These are phyloP conservation scores for Todus mexicanus DNA, from an alignment of 2,797 vertebrate species.

Conservation along the genomic window DNA sequence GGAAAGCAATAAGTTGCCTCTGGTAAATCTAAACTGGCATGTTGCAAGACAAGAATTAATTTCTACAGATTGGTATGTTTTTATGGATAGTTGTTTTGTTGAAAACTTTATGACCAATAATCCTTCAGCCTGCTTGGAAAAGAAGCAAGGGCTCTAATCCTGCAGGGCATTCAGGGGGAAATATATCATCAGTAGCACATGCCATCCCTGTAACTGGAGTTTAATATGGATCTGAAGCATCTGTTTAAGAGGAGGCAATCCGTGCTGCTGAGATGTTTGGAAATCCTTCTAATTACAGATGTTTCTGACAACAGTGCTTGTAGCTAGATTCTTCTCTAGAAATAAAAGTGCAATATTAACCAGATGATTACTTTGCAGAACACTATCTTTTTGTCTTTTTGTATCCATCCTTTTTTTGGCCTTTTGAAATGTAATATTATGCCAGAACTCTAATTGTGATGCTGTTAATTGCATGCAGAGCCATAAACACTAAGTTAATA, in stretches of 20 bases:
- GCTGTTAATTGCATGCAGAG: conserved; percentile 3
- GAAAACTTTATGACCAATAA: not conserved
- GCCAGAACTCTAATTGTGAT: conserved; percentile 12
- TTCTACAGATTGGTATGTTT: not conserved
- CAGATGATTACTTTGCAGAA: not conserved
- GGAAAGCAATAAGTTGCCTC: not conserved
- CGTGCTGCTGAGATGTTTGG: not conserved
- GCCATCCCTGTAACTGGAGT: not conserved
- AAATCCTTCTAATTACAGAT: not conserved
- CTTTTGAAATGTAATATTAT: not conserved
- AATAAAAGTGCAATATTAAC: not conserved
- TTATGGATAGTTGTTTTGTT: not conserved
- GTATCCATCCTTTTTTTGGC: not conserved
- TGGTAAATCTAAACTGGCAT: not conserved
- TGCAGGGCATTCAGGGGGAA: not conserved
- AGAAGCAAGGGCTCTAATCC: not conserved
- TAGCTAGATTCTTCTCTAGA: not conserved
- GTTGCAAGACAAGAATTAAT: not conserved
- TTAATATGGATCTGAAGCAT: not conserved
- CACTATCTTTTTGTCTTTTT: not conserved
- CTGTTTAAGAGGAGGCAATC: not conserved
- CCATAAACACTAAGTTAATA: not conserved
- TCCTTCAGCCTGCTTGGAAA: not conserved
- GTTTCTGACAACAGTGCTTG: not conserved
- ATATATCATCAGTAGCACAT: not conserved